Conservation (phyloP, 2,797 vertebrate genomes). For the Choloepus didactylus region DNA sequence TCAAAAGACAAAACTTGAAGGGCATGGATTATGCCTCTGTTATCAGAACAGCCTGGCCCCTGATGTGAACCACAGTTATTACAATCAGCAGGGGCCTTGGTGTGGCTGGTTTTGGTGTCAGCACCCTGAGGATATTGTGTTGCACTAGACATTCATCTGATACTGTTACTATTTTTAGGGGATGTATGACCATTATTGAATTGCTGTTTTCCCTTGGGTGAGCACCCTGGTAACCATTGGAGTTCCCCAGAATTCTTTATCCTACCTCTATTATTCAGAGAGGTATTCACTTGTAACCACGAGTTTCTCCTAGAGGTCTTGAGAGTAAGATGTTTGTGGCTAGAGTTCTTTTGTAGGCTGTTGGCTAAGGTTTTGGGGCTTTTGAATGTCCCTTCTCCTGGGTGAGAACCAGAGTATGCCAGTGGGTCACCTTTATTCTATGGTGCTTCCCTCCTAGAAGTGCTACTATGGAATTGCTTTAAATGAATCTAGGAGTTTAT, state of each 20-base stretch:
- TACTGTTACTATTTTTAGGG: neutral
- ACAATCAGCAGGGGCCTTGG: neutral
- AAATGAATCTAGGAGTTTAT: conserved; percentile 38
- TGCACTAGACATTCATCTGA: neutral
- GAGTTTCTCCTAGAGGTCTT: conserved; percentile 33
- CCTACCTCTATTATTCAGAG: conserved; percentile 14
- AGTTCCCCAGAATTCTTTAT: neutral
- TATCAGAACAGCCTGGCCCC: conserved; percentile 17
- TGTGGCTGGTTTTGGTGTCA: neutral
- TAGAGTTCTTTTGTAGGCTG: conserved; percentile 48
- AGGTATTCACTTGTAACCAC: neutral
- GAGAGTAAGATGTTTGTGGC: conserved; percentile 35
- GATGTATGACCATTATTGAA: neutral
- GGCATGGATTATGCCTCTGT: neutral
- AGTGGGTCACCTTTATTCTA: neutral
- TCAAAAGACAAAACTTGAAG: conserved; percentile 38
- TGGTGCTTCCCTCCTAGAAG: neutral
- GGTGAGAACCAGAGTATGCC: neutral
- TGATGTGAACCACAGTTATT: neutral
- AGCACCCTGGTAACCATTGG: neutral
- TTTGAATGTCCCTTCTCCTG: neutral
- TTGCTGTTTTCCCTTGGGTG: conserved; percentile 41
- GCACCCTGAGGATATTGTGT: neutral
- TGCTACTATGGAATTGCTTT: conserved; percentile 13
- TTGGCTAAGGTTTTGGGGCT: conserved; percentile 18